Percentiles rank a stretch among this genome's conserved stretches.
These are phyloP conservation scores for Microctonus hyperodae DNA, from an alignment of 2,888 invertebrate genomes.

Conservation along the genomic window DNA sequence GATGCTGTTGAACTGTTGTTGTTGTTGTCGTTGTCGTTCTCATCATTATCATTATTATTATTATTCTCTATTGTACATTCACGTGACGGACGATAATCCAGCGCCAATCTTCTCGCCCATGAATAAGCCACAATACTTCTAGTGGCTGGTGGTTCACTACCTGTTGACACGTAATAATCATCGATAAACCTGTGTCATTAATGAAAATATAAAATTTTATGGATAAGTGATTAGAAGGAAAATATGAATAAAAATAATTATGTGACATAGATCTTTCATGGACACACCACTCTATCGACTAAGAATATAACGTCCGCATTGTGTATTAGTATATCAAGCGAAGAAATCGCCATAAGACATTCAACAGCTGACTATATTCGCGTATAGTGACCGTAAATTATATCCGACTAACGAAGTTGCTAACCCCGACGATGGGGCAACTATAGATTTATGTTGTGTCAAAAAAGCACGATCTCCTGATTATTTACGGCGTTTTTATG, in stretches of 20 bases:
- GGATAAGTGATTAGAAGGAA: too few relatives aligned
- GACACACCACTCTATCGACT: not conserved
- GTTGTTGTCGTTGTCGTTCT: not conserved
- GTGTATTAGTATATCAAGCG: conserved; percentile 28
- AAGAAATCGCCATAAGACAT: conserved; percentile 25
- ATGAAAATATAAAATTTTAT: not conserved
- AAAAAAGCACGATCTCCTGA: conserved; percentile 44
- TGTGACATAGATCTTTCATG: not conserved
- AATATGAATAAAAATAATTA: not conserved
- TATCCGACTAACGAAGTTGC: conserved; percentile 54
- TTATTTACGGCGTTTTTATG: conserved; percentile 47
- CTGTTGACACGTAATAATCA: conserved; percentile 38
- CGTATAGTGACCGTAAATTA: conserved; percentile 50
- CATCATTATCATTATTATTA: conserved; percentile 11
- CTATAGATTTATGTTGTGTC: conserved; percentile 49
- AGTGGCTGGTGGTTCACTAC: conserved; percentile 60
- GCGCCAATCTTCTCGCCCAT: conserved; percentile 63
- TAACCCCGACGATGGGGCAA: conserved; percentile 35
- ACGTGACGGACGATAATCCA: conserved; percentile 57
- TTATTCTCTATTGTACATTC: conserved; percentile 43
- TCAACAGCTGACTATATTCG: conserved; percentile 37
- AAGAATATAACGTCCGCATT: not conserved
- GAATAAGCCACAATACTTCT: conserved; percentile 71
- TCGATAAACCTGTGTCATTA: not conserved
- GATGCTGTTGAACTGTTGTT: conserved; percentile 25